Conservation (phyloP, 1,140 invertebrate species). For the Drusus annulatus region DNA sequence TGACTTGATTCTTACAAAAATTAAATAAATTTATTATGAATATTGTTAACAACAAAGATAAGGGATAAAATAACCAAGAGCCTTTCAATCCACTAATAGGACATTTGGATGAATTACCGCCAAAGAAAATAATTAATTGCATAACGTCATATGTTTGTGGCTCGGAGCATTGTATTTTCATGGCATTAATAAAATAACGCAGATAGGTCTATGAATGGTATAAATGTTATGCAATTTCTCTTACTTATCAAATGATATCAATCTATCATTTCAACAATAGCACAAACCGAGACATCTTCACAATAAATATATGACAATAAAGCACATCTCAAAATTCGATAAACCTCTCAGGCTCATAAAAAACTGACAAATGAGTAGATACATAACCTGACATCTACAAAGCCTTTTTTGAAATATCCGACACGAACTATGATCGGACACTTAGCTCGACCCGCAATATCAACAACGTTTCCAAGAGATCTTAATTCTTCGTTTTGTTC, state of each 20-base stretch:
- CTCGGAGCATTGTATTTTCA: slow-evolving; percentile 22
- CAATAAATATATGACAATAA: slow-evolving; percentile 52
- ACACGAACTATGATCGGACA: slow-evolving; percentile 7
- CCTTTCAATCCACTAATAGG: slow-evolving; percentile 9
- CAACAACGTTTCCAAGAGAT: background rate
- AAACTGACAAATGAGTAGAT: slow-evolving; percentile 41
- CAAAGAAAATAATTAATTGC: slow-evolving; percentile 40
- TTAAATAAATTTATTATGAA: no score
- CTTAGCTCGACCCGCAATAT: background rate
- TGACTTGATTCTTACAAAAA: background rate
- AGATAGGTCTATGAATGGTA: slow-evolving; percentile 38
- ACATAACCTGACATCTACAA: slow-evolving; percentile 21
- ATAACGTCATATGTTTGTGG: slow-evolving; percentile 12
- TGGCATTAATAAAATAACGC: slow-evolving; percentile 28
- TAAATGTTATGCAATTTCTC: slow-evolving; percentile 47
- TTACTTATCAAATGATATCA: slow-evolving; percentile 51
- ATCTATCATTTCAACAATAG: slow-evolving; percentile 52
- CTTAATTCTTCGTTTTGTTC: background rate
- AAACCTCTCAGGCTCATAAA: slow-evolving; percentile 54
- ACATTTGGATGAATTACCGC: slow-evolving; percentile 34
- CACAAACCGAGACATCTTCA: slow-evolving; percentile 28
- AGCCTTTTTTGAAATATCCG: background rate
- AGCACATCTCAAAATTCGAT: slow-evolving; percentile 56
- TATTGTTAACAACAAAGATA: background rate
- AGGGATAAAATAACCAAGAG: background rate